Conservation (phyloP, 2,113 vertebrate genomes). For the Dinomys branickii region DNA sequence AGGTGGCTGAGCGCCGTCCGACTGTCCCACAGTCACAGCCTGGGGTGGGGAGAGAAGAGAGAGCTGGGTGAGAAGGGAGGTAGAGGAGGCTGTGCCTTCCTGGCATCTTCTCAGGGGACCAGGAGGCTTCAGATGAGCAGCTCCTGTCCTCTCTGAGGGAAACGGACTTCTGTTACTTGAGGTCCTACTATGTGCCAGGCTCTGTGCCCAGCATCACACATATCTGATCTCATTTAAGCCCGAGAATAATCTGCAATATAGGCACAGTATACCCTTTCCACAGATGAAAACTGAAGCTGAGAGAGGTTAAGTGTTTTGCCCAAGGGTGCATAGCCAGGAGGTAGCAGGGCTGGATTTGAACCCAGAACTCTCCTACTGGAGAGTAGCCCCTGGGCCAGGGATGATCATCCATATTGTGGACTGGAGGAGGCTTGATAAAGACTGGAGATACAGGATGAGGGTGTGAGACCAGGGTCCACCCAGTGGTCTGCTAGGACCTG, state of each 20-base stretch:
- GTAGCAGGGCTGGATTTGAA: not conserved
- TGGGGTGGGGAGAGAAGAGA: constrained; percentile 82
- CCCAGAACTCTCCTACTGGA: not conserved
- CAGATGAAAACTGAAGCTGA: not conserved
- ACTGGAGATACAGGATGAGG: not conserved
- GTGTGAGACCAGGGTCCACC: not conserved
- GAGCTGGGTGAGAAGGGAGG: not conserved
- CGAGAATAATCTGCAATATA: not conserved
- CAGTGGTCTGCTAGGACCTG: rapidly evolving
- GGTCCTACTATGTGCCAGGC: not conserved
- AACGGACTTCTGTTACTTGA: not conserved
- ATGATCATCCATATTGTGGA: not conserved
- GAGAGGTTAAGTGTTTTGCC: not conserved
- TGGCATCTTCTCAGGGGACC: rapidly evolving
- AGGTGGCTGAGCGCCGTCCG: constrained; percentile 82
- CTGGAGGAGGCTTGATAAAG: not conserved
- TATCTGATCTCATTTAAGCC: not conserved
- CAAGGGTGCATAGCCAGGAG: not conserved
- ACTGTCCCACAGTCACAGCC: constrained; percentile 90
- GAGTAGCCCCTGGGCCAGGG: not conserved
- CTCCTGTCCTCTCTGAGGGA: not conserved
- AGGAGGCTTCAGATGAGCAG: not conserved
- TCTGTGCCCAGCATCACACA: not conserved
- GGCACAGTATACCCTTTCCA: not conserved
- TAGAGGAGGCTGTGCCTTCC: rapidly evolving